Evolutionary conservation across 2,797 vertebrate species (phyloP), one percentile per base, ranked within the genome.

Genomic region (Gallirallus australis): DNA sequence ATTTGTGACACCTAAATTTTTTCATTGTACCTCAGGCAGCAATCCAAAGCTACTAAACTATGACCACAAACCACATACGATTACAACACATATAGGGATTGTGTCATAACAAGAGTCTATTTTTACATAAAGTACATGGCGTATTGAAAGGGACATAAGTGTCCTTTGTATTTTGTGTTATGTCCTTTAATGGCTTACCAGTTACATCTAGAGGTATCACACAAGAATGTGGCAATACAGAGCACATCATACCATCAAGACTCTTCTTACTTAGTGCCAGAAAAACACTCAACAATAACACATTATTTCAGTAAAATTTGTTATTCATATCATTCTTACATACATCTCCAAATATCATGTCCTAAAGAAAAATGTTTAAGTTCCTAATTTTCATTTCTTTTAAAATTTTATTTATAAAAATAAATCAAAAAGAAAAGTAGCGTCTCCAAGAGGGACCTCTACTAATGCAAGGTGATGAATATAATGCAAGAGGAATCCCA

Each of bases 21-120:
- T 93, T 86, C 72, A 76, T 4, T 78, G 64, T 56, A 71, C 81
- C 68, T 73, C 35, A 48, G 88, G 86, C 86, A 81, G 28, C 65
- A 88, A 94, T 75, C 61, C 81, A 94, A 94, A 86, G 7, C 39
- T 86, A 69, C 85, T 84, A 64, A 95, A 96, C 50, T 57, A 64
- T 30, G 76, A 82, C 61, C 91, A 95, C 68, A 95, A 84, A 73
- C 69, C 82, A 28, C 86, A 90, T 23, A 40, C 4, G 17, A 70
- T 86, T 96, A 89, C 70, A 80, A 80, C 76, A 81, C 37, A 95
- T 91, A 37, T 17, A 86, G 78, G 94, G 65, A n/a, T 56, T 89
- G 48, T 76, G 33, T 65, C 64, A 35, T 40, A 89, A 60, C 56
- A 39, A 30, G 30, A 56, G 40, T 50, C 57, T 37, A 4, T 39